These are phyloP conservation scores for Corella eumyota DNA, from an alignment of 23 tunicate species.

Conservation along the genomic window DNA sequence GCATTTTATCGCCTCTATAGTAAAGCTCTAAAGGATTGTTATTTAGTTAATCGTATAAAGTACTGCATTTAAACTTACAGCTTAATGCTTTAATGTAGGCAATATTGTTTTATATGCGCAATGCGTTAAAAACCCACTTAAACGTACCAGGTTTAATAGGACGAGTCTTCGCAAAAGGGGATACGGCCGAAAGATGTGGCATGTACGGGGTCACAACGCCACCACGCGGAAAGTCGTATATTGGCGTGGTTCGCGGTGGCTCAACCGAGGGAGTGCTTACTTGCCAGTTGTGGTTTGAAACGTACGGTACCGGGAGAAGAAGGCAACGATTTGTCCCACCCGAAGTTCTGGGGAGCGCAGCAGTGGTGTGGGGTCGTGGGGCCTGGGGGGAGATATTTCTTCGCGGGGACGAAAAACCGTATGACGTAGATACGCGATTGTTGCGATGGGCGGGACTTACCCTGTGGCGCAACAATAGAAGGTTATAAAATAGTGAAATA, in stretches of 20 bases:
- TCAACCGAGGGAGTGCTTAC: background rate
- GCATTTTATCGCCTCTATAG: conserved; percentile 13
- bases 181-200: background rate
- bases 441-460: conserved; percentile 18
- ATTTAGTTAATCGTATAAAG: no score
- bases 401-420: background rate
- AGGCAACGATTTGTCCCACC: background rate
- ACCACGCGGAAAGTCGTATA: background rate
- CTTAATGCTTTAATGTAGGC: no score
- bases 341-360: background rate
- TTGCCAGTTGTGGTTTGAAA: conserved; percentile 3
- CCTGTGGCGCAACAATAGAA: no score
- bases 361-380: conserved; percentile 19
- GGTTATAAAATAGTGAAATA: no score
- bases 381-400: background rate
- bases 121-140: no score
- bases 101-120: no score
- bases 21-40: background rate
- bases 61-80: no score
- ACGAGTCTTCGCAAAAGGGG: no score
- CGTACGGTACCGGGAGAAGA: conserved; percentile 24
- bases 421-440: conserved; percentile 14
- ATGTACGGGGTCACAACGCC: conserved; percentile 10
- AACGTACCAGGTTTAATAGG: no score
- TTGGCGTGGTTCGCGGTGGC: background rate